These are phyloP conservation scores for Panurus biarmicus DNA, from an alignment of 2,113 vertebrate species.

Conservation along the genomic window DNA sequence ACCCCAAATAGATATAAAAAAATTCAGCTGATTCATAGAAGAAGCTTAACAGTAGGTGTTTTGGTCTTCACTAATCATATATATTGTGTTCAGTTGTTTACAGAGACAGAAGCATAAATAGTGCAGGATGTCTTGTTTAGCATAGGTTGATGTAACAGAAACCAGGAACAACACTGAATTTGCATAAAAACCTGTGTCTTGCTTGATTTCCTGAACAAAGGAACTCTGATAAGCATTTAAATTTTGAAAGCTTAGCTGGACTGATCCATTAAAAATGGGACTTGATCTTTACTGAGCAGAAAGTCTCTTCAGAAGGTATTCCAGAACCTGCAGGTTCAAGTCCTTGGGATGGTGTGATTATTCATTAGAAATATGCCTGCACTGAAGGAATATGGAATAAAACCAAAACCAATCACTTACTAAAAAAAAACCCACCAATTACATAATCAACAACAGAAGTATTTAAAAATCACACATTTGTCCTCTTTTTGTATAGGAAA, in stretches of 20 bases:
- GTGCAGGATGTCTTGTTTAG: background rate
- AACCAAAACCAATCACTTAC: background rate
- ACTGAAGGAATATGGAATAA: background rate
- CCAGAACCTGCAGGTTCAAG: background rate
- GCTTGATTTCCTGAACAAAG: background rate
- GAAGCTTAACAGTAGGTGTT: background rate
- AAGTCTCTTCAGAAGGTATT: background rate
- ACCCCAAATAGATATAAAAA: background rate
- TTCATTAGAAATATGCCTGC: background rate
- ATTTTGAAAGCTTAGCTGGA: background rate
- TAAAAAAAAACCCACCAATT: background rate
- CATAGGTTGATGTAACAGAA: background rate
- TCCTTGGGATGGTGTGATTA: background rate
- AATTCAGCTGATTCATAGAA: background rate
- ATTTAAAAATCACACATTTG: background rate
- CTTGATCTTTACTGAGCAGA: background rate
- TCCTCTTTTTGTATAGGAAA: background rate
- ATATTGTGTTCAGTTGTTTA: background rate
- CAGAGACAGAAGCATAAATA: background rate
- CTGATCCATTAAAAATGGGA: background rate
- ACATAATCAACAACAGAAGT: background rate
- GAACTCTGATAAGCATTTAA: background rate
- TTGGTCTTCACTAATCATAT: background rate
- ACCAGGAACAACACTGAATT: background rate
- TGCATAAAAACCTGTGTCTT: background rate